These are phyloP conservation scores for Cataglyphis albicans DNA, from an alignment of 2,888 invertebrate species.

Conservation along the genomic window DNA sequence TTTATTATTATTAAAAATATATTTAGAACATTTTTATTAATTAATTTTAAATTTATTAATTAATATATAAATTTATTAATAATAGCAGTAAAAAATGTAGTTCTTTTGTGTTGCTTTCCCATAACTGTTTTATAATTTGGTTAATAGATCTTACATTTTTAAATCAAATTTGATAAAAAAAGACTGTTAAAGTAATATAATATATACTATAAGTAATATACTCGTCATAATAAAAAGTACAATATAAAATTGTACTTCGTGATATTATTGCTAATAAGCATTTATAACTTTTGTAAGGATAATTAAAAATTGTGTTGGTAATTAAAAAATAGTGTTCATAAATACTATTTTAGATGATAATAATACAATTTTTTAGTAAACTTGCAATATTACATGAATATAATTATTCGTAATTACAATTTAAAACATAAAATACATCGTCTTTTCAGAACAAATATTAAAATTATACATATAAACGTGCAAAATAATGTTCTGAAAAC, in stretches of 20 bases:
- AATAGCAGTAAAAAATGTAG: not conserved
- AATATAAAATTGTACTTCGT: constrained; percentile 15
- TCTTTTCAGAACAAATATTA: not conserved
- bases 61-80: not conserved
- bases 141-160: not conserved
- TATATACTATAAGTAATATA: not conserved
- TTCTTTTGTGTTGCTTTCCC: constrained; percentile 11
- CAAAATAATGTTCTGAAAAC: constrained; percentile 5
- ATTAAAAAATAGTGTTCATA: not conserved
- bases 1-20: constrained; percentile 3
- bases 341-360: constrained; percentile 1
- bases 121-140: not conserved
- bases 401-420: not conserved
- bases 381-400: not conserved
- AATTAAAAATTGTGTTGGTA: not conserved
- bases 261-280: constrained; percentile 8
- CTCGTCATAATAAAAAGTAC: constrained; percentile 34
- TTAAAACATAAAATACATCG: not conserved
- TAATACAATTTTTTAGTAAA: not conserved
- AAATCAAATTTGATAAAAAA: not conserved
- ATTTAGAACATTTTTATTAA: constrained; percentile 23
- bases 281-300: not conserved
- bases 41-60: constrained; percentile 16
- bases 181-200: not conserved
- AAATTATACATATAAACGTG: not conserved